Base-by-base conservation (phyloP, 2,888 invertebrate genomes). In the Meiosimyza decipiens region DNA sequence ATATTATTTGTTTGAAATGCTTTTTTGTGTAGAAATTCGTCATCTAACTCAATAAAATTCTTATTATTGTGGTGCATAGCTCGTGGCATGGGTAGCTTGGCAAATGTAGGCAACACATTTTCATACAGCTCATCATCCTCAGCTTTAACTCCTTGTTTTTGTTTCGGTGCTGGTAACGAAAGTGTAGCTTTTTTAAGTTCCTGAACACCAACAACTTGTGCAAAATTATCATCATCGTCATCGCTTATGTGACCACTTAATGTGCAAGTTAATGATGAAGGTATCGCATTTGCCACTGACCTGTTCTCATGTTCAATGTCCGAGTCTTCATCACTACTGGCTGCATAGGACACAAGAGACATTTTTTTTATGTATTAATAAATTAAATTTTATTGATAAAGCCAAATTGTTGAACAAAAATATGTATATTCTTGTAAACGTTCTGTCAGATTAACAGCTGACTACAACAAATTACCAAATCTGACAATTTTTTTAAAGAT, bases 261-360 rank as follows among this genome's bases (percentile, higher is more conserved):
- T 47, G n/a, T 63, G 49, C 49, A 16, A 6, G 16, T 16, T 55
- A 7, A 5, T 13, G 28, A 6, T 11, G n/a, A 55, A 22, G 15
- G 7, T 54, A 33, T 63, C 49, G 3, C 15, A 15, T 64, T 50
- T 71, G 63, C 9, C 6, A 49, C 11, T 9, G 47, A 2, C 7
- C 54, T 54, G 6, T 66, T 22, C 2, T 71, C 87, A 81, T 81
- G 81, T 57, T 82, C 82, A 60, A 69, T 74, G 1, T 84, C 83
- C 0, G 82, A 83, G 18, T 85, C 83, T 68, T 88, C 88, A 59
- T 83, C 88, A 75, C 88, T 88, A 69, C 88, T 89, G 28, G 89
- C 89, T 47, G 88, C 91, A 76, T 92, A 92, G 0, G 91, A 90
- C 55, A 92, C 92, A 79, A 92, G 86, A 60, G 92, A 90, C 91